These are phyloP conservation scores for Cotesia chilonis DNA, from an alignment of 1,140 invertebrate species.

Conservation along the genomic window DNA sequence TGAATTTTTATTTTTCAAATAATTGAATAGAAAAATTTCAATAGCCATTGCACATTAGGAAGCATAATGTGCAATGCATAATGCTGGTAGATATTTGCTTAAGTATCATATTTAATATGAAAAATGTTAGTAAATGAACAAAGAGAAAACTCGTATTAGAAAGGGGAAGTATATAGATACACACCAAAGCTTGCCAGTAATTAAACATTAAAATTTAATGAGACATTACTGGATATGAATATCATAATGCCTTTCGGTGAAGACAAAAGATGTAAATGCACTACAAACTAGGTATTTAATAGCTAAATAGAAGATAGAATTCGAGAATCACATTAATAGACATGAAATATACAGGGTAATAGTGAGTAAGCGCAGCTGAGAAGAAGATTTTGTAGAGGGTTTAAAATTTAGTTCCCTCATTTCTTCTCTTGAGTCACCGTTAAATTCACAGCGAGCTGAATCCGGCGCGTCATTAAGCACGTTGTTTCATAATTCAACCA, in stretches of 20 bases:
- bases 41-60: background rate
- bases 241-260: too few relatives aligned
- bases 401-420: constrained; percentile 51
- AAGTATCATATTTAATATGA: background rate
- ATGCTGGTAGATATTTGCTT: background rate
- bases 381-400: constrained; percentile 45
- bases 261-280: background rate
- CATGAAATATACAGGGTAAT: constrained; percentile 1
- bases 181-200: background rate
- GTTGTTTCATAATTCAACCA: constrained; percentile 65
- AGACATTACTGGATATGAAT: background rate
- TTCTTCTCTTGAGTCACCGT: constrained; percentile 37
- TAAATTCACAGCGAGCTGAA: constrained; percentile 59
- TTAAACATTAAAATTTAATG: constrained; percentile 17
- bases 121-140: background rate
- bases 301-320: background rate
- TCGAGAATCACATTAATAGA: background rate
- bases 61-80: background rate
- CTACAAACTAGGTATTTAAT: background rate
- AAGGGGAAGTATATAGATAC: background rate
- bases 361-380: background rate
- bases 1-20: constrained; percentile 20
- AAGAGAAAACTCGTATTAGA: background rate
- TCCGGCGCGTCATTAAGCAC: constrained; percentile 64
- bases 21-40: background rate